These are phyloP conservation scores for Philereme vetulata DNA, from an alignment of 2,888 invertebrate species.

Conservation along the genomic window DNA sequence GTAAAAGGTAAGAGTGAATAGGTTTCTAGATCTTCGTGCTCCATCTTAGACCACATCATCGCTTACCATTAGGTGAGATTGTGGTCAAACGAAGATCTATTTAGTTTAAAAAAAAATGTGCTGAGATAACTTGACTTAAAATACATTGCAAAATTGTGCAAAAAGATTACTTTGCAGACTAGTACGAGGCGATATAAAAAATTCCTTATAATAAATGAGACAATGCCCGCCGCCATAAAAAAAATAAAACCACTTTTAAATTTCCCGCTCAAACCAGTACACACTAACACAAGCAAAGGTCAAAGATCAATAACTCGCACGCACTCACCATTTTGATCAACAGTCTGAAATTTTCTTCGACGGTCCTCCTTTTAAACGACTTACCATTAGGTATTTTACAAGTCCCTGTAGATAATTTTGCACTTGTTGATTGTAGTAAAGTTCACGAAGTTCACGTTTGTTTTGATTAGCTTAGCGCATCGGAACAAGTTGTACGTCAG, in stretches of 20 bases:
- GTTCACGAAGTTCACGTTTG: conserved; percentile 15
- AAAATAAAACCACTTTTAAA: conserved; percentile 7
- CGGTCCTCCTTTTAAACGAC: conserved; percentile 2
- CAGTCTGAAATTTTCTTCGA: neutral
- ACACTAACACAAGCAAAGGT: neutral
- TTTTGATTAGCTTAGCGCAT: neutral
- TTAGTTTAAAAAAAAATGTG: too few species aligned
- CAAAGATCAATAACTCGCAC: conserved; percentile 14
- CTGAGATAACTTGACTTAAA: too few species aligned
- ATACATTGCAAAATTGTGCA: too few species aligned
- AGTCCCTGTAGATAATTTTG: neutral
- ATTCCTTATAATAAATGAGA: neutral
- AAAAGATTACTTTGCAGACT: too few species aligned
- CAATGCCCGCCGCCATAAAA: neutral
- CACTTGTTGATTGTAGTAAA: neutral
- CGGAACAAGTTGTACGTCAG: conserved; percentile 4
- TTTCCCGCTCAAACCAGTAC: conserved; percentile 11
- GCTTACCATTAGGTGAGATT: too few species aligned
- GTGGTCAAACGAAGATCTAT: too few species aligned
- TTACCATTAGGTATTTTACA: neutral
- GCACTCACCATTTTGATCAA: conserved; percentile 11
- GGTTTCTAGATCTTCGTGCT: too few species aligned
- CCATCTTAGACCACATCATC: too few species aligned
- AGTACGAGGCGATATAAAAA: too few species aligned
- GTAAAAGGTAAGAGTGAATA: too few species aligned